Base-by-base conservation (phyloP, 1,140 invertebrate species). In the Drosophila ercepeae region DNA sequence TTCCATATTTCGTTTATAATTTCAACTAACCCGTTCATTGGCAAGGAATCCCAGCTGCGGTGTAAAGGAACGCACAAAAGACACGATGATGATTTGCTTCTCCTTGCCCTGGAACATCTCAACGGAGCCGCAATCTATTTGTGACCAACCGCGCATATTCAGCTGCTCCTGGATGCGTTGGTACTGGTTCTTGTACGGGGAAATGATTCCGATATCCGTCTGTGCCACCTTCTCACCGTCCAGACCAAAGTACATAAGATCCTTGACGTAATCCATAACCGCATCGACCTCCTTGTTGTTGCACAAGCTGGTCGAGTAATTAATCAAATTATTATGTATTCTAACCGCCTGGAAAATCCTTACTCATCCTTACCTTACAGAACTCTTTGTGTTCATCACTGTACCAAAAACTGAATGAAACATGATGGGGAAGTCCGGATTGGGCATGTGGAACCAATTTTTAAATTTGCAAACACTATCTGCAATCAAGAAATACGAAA, bases 81-180 rank as follows among this genome's bases (percentile, higher is more conserved):
- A 95, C 19, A 97, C 93, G 18, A 98, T 94, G 7, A 98, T 96
- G 0, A 96, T 94, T 23, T 94, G 91, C 76, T 95, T 94, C 91
- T 98, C 97, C 72, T 96, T 95, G 0, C 97, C 97, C 91, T 98
- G 97, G 91, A 97, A 98, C 11, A 95, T 93, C 91, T 98, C 97
- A 2, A 97, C 96, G 0, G 96, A 96, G 1, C 97, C 97, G 11
- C 97, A 95, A 89, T 95, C 93, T 3, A 95, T 91, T 13, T 91
- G 74, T 13, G 90, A 32, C 89, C 77, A 65, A 68, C 77, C 48
- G 21, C 50, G 34, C 57, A 81, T 60, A 23, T 89, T 70, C 23
- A 93, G 64, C 14, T 77, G 92, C 76, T 93, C 92, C 77, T 93
- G 84, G 42, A 95, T 94, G 23, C 82, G 78, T 8, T 82, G 92